A percentile compares a stretch with the other conserved stretches of the same genome.
These are phyloP conservation scores for Cheilosia impressa DNA, from an alignment of 2,888 invertebrate species.

Conservation along the genomic window DNA sequence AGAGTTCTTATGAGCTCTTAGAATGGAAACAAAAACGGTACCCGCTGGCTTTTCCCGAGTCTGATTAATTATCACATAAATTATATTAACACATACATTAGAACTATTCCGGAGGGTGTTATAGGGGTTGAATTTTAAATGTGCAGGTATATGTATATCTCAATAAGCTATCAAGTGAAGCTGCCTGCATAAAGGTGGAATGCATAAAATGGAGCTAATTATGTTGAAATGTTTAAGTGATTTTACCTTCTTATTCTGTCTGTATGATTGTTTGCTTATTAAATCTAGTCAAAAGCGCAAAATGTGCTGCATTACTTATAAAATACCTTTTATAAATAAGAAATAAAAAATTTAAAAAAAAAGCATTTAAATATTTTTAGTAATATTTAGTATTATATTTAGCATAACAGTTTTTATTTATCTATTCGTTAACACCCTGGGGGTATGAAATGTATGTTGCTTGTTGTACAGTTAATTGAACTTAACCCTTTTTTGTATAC, in stretches of 20 bases:
- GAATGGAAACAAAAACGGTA: constrained; percentile 57
- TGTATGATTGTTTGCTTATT: constrained; percentile 57
- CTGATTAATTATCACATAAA: constrained; percentile 72
- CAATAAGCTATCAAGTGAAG: constrained; percentile 50
- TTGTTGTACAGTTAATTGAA: no score
- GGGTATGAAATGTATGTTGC: no score
- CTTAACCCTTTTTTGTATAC: no score
- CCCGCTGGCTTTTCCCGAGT: constrained; percentile 58
- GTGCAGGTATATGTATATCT: constrained; percentile 46
- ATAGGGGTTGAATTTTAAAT: constrained; percentile 39
- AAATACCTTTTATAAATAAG: constrained; percentile 9
- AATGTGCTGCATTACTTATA: constrained; percentile 25
- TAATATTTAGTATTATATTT: no score
- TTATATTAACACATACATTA: constrained; percentile 70
- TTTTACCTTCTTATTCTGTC: constrained; percentile 51
- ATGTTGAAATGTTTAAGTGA: constrained; percentile 65
- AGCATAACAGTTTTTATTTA: no score
- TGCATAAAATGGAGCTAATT: constrained; percentile 63
- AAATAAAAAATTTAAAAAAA: not conserved
- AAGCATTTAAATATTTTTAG: no score
- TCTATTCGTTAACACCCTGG: no score
- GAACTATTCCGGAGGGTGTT: constrained; percentile 60
- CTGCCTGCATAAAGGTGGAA: constrained; percentile 42
- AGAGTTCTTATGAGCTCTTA: constrained; percentile 51
- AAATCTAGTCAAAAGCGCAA: constrained; percentile 24